Evolutionary conservation across 2,113 vertebrate species (phyloP), one percentile per base, ranked within the genome.

Genomic region (Tympanuchus pallidicinctus): DNA sequence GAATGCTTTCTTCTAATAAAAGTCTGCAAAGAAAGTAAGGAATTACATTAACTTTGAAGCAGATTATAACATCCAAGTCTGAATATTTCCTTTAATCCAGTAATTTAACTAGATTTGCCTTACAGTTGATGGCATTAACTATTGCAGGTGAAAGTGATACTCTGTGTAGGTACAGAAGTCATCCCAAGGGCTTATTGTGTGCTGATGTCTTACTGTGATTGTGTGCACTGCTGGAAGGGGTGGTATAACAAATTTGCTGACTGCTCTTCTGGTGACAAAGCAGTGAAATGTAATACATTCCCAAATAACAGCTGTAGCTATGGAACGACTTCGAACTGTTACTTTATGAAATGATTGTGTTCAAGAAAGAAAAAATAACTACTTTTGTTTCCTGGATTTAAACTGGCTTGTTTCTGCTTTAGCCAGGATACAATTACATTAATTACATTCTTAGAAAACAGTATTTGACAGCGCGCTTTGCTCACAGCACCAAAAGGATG

Each of bases 401-500:
- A 7, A 10, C 43, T 40, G 14, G 13, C 54, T 60, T 15, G 21
- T 4, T 60, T 66, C 47, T 76, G 32, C 21, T 17, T 12, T 21
- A 59, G 43, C 42, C 66, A 60, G 43, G 56, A 3, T 40, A 25
- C 11, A 75, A 16, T 47, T 57, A 32, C 22, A 6, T 86, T 47
- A 52, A 64, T 77, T 82, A 65, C 57, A 76, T 78, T 90, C 90
- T 78, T 73, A 78, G 43, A 28, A 54, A 42, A 17, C 19, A 6
- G 6, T 36, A 80, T 83, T 43, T 93, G 74, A 92, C 60, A 91
- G 42, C 30, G 59, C 38, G 64, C 36, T 52, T 88, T 84, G 22
- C 11, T 87, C 5, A 1, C 0, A 3, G 38, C 65, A 43, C 73
- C 79, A 84, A 43, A 84, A 88, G 25, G 16, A 59, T 79, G 14